phyloP scores from a whole-genome alignment of 2,113 vertebrate species.

The Puffinus mauretanicus region DNA sequence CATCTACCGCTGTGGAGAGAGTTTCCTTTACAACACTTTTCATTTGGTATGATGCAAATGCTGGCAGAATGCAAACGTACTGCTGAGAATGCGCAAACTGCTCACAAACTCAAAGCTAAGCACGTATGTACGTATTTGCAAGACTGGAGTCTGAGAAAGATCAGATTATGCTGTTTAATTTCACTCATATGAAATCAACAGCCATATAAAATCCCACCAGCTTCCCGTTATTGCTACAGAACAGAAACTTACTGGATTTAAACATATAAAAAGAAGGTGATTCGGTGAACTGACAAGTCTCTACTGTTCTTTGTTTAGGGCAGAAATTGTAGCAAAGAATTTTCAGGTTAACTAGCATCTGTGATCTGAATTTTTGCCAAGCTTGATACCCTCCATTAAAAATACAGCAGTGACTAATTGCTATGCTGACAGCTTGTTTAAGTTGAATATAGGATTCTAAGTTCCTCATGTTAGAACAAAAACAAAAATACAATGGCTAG shows the following conservation, averaged over 20 bases:
- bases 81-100: not conserved
- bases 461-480: conserved; percentile 48
- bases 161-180: not conserved
- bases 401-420: not conserved
- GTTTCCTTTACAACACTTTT: not conserved
- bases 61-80: not conserved
- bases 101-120: not conserved
- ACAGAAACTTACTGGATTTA: not conserved
- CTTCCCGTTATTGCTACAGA: not conserved
- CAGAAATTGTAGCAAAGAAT: not conserved
- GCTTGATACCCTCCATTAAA: not conserved
- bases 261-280: not conserved
- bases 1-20: not conserved
- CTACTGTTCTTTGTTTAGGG: not conserved
- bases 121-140: not conserved
- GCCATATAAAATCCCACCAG: not conserved
- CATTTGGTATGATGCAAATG: not conserved
- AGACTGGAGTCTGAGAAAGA: not conserved
- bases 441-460: conserved; percentile 32
- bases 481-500: conserved; percentile 37
- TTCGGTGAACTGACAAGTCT: not conserved
- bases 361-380: not conserved
- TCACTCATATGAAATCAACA: not conserved
- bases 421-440: conserved; percentile 33
- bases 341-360: not conserved